Base-by-base conservation (phyloP, 2,888 invertebrate genomes). In the Hyposoter dolosus region DNA sequence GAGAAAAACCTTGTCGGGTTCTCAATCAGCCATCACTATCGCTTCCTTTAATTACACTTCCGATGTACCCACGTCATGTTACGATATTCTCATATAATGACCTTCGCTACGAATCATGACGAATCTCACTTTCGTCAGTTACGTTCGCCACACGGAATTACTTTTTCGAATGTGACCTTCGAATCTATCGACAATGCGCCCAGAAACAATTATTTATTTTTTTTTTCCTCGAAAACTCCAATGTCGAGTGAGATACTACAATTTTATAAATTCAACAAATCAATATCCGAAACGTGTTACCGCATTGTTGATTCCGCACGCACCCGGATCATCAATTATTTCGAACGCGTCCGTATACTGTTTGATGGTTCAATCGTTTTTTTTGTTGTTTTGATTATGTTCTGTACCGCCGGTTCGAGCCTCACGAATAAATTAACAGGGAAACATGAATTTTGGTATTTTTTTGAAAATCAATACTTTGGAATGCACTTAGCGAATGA, bases 1-100 rank as follows among this genome's bases (percentile, higher is more conserved):
- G 82, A 77, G 63, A 83, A 83, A 72, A 77, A 65, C 72, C 56
- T 83, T 56, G 77, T 47, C 50, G 56, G 76, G 17, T 60, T 68
- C 45, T 43, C 65, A 53, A 75, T 45, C 56, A 74, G 12, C 35
- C 56, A 17, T 50, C 82, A 40, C 28, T 45, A 68, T 75, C 68
- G 19, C 45, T 19, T 68, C 19, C 12, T 66, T 82, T 60, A 82
- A 68, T 82, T 82, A 53, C 60, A 76, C 66, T 81, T 74, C 43
- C 69, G 71, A 71, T 82, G 40, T 65, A 82, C 32, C 35, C 77
- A 35, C 43, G 15, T 66, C 66, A 50, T 80, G 45, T 60, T 71
- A 71, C 69, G 50, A 50, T 71, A 75, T 75, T 74, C 23, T 4
- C 3, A 15, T 5, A n/a, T 19, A 10, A n/a, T 45, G 28, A 19